Conservation (phyloP, 2,113 vertebrate species). For the Maccullochella peelii region DNA sequence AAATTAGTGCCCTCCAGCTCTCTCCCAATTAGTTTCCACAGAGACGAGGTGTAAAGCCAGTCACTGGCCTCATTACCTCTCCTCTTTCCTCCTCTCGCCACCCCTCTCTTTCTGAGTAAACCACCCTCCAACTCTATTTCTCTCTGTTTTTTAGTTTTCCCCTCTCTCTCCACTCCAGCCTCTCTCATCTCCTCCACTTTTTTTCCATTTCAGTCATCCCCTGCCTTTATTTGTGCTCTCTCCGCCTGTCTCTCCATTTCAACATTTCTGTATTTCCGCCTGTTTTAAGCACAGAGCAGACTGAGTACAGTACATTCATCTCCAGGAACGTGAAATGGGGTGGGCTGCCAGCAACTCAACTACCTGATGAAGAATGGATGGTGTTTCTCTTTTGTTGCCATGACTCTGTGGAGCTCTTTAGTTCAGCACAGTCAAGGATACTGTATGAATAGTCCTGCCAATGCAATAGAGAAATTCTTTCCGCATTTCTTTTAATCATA, state of each 20-base stretch:
- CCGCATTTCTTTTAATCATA: background rate
- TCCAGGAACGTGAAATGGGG: conserved; percentile 49
- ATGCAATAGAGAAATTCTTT: conserved; percentile 14
- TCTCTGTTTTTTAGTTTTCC: conserved; percentile 54
- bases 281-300: conserved; percentile 60
- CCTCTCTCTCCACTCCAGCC: conserved; percentile 59
- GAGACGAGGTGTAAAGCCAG: conserved; percentile 85
- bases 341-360: conserved; percentile 47
- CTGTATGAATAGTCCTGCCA: background rate
- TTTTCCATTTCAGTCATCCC: conserved; percentile 48
- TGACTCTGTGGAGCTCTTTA: conserved; percentile 34
- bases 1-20: conserved; percentile 86
- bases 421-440: conserved; percentile 47
- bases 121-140: conserved; percentile 55
- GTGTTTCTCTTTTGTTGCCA: conserved; percentile 54
- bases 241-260: conserved; percentile 52
- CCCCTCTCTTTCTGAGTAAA: conserved; percentile 51
- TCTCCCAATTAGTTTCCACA: conserved; percentile 88
- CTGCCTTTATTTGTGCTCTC: conserved; percentile 53
- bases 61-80: conserved; percentile 87
- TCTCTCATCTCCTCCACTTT: conserved; percentile 63
- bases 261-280: conserved; percentile 49
- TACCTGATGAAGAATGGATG: conserved; percentile 66
- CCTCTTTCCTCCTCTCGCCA: conserved; percentile 48
- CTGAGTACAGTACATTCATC: conserved; percentile 61